A percentile compares a stretch with the other conserved stretches of the same genome.
These are phyloP conservation scores for Terebella lapidaria DNA, from an alignment of 2,888 invertebrate genomes.

Conservation along the genomic window DNA sequence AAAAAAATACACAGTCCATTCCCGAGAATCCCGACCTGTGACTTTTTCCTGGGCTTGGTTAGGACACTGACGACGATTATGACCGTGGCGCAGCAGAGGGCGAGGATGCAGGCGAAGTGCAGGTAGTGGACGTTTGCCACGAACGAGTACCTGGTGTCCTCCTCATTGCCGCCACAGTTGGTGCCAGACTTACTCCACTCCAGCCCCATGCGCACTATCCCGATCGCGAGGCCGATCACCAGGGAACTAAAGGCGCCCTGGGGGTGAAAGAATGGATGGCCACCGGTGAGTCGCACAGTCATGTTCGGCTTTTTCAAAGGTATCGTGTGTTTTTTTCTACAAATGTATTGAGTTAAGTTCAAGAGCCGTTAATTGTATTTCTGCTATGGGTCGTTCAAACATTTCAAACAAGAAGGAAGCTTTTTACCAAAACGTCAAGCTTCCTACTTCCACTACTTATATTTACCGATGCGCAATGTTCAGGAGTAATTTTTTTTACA, in stretches of 20 bases:
- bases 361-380: no score
- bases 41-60: slow-evolving; percentile 11
- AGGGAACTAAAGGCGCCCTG: slow-evolving; percentile 23
- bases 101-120: slow-evolving; percentile 24
- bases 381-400: no score
- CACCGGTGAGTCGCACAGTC: no score
- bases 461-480: no score
- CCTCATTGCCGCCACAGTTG: slow-evolving; percentile 18
- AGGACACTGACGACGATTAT: slow-evolving; percentile 13
- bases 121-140: slow-evolving; percentile 22
- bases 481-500: no score
- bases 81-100: background rate
- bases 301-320: no score
- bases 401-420: no score
- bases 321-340: no score
- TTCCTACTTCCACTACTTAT: no score
- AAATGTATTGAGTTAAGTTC: no score
- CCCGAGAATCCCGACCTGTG: slow-evolving; percentile 8
- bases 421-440: no score
- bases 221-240: slow-evolving; percentile 18
- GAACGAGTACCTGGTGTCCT: slow-evolving; percentile 6
- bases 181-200: slow-evolving; percentile 12
- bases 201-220: slow-evolving; percentile 20
- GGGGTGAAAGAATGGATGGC: background rate
- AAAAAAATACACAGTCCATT: no score